Evolutionary conservation across 2,888 invertebrate species (phyloP).

Genomic region (Calameuta filiformis): DNA sequence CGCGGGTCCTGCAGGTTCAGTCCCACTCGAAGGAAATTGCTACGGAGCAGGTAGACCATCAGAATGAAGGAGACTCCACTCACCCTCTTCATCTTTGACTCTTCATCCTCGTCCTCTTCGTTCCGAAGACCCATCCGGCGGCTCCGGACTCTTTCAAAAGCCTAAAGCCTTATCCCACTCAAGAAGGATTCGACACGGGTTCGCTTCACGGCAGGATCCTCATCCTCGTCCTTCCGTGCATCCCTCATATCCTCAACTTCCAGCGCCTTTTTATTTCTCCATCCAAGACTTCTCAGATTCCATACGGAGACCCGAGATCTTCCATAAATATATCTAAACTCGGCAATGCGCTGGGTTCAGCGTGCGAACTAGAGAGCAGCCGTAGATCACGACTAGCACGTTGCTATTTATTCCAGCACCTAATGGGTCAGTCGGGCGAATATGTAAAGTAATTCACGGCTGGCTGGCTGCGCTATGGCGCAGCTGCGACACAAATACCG

Average conservation of each 20-base stretch:
- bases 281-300: not conserved
- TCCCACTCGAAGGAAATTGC: slow-evolving; percentile 36
- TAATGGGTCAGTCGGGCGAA: not conserved
- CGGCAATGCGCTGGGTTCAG: not conserved
- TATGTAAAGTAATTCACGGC: not conserved
- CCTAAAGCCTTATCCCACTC: not conserved
- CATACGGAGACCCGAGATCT: not conserved
- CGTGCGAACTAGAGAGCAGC: not conserved
- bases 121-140: not conserved
- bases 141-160: not conserved
- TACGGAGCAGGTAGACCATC: slow-evolving; percentile 30
- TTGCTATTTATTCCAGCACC: not conserved
- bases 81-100: not conserved
- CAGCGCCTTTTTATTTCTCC: not conserved
- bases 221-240: not conserved
- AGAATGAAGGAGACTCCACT: slow-evolving; percentile 22
- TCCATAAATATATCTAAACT: not conserved
- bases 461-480: not conserved
- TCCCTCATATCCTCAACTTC: not conserved
- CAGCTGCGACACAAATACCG: not conserved
- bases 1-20: slow-evolving; percentile 36
- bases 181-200: slow-evolving; percentile 1
- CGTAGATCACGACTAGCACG: not conserved
- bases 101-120: not conserved
- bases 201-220: not conserved